A percentile compares a stretch with the other conserved stretches of the same genome.
Evolutionary conservation across 2,113 vertebrate genomes (phyloP).

Genomic region (human): GRCh38 chrX:129480001-129480500

Average conservation of each 20-base stretch:
- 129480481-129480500: constrained; percentile 14
- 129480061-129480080: constrained; percentile 36
- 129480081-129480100: background rate
- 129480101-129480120: constrained; percentile 12
- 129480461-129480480: background rate
- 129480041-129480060: background rate
- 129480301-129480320: constrained; percentile 42
- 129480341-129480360: background rate
- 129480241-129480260: constrained; percentile 37
- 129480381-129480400: background rate
- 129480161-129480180: background rate
- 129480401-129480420: background rate
- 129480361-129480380: constrained; percentile 23
- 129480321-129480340: background rate
- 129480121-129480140: background rate
- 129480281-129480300: background rate
- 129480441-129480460: constrained; percentile 23
- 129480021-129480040: background rate
- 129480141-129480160: constrained; percentile 38
- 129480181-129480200: constrained; percentile 35
- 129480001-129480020: background rate
- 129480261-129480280: background rate
- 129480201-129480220: constrained; percentile 1
- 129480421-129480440: background rate
- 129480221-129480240: background rate